These are phyloP conservation scores for Laspeyria flexula DNA, from an alignment of 2,888 invertebrate species.

Conservation along the genomic window DNA sequence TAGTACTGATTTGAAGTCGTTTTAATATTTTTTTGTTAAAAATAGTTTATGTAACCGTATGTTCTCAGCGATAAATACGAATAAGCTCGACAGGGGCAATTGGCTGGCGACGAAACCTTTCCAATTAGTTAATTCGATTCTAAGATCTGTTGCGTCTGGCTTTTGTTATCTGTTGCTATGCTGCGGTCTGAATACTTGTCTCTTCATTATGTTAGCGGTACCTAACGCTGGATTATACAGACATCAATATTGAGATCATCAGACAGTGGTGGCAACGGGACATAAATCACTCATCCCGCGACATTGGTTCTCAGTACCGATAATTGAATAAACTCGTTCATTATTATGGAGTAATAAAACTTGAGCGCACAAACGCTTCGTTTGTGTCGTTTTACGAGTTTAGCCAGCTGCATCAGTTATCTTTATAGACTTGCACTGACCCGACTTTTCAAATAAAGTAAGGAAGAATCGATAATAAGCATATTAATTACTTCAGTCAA, in stretches of 20 bases:
- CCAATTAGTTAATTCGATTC: conserved; percentile 72
- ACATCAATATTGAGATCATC: conserved; percentile 46
- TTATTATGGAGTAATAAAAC: conserved; percentile 76
- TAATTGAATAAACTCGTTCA: conserved; percentile 84
- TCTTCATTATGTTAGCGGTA: conserved; percentile 2
- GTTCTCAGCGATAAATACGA: conserved; percentile 63
- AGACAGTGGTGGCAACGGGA: conserved; percentile 37
- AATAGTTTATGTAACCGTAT: too few species aligned
- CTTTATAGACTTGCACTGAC: conserved; percentile 67
- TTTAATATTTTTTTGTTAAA: too few species aligned
- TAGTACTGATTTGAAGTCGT: too few species aligned
- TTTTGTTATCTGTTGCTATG: conserved; percentile 48
- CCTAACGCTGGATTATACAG: conserved; percentile 12
- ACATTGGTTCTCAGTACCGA: conserved; percentile 76
- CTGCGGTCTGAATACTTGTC: conserved; percentile 11
- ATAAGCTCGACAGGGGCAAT: conserved; percentile 68
- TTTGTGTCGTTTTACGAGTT: conserved; percentile 78
- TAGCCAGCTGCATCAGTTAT: conserved; percentile 75
- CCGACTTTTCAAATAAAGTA: conserved; percentile 52
- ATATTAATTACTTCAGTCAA: conserved; percentile 24
- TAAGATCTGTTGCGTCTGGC: conserved; percentile 40
- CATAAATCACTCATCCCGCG: conserved; percentile 75
- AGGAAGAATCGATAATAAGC: conserved; percentile 25
- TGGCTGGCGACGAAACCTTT: conserved; percentile 70
- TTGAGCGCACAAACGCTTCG: conserved; percentile 68